A percentile compares a stretch with the other conserved stretches of the same genome.
Evolutionary conservation across 2,888 invertebrate species (phyloP).

Genomic region (Chrysodeixis includens): DNA sequence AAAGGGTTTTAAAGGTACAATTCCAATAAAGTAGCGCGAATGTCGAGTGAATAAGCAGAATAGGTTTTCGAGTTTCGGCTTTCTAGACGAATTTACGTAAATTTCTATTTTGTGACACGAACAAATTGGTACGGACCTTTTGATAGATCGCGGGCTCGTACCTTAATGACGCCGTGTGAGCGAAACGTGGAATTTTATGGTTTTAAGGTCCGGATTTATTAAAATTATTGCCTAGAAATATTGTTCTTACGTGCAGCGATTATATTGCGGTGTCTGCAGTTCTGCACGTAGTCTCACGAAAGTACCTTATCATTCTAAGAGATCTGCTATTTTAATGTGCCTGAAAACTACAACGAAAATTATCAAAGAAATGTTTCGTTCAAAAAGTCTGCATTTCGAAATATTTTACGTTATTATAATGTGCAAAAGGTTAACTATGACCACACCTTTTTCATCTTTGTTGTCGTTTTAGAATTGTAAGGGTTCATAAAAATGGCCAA

Average conservation of each 20-base stretch:
- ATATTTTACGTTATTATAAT: neutral
- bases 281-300: slow-evolving; percentile 20
- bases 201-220: slow-evolving; percentile 41
- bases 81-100: slow-evolving; percentile 77
- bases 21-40: slow-evolving; percentile 79
- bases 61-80: slow-evolving; percentile 69
- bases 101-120: slow-evolving; percentile 77
- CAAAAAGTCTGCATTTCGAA: neutral
- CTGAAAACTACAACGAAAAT: neutral
- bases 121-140: slow-evolving; percentile 78
- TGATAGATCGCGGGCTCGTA: slow-evolving; percentile 57
- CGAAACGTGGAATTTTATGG: slow-evolving; percentile 40
- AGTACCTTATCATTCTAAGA: neutral
- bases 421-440: neutral
- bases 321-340: neutral
- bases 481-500: slow-evolving; percentile 6
- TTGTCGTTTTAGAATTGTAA: slow-evolving; percentile 1
- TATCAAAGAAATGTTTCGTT: neutral
- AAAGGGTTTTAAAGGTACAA: slow-evolving; percentile 81
- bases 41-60: slow-evolving; percentile 74
- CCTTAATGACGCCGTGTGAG: slow-evolving; percentile 45
- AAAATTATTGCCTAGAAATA: slow-evolving; percentile 44
- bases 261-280: slow-evolving; percentile 11
- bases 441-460: neutral
- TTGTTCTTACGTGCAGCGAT: slow-evolving; percentile 31